phyloP scores from a whole-genome alignment of 2,113 vertebrate genomes.

The Anthoscopus minutus region DNA sequence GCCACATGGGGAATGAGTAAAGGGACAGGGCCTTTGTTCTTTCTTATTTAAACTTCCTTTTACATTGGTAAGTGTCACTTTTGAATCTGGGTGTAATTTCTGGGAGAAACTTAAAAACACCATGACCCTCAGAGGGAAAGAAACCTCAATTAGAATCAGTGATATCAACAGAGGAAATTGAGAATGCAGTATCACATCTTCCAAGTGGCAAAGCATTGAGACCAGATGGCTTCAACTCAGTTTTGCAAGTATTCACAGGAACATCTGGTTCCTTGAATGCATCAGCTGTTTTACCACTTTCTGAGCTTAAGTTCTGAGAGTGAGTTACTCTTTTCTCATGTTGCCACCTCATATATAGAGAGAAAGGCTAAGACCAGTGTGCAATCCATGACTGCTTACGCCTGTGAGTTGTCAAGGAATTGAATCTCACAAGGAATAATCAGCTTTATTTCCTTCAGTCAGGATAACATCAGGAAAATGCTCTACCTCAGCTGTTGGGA shows the following conservation, averaged over 20 bases:
- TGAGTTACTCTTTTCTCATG: neutral
- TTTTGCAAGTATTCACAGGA: constrained; percentile 37
- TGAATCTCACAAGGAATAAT: neutral
- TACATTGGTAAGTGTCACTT: neutral
- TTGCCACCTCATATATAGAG: neutral
- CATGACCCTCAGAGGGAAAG: neutral
- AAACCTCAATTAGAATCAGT: neutral
- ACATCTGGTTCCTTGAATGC: constrained; percentile 39
- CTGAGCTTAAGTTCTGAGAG: neutral
- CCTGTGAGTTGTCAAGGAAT: neutral
- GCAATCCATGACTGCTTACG: neutral
- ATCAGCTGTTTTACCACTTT: constrained; percentile 41
- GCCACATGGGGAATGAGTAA: neutral
- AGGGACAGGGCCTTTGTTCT: neutral
- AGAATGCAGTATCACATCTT: neutral
- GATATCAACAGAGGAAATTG: constrained; percentile 3
- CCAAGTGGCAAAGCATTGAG: constrained; percentile 7
- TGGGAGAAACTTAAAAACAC: neutral
- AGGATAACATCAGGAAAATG: neutral
- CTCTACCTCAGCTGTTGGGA: neutral
- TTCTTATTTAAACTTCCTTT: constrained; percentile 1
- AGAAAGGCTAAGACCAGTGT: neutral
- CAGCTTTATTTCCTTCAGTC: neutral
- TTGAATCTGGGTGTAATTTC: neutral
- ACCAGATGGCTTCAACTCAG: constrained; percentile 39